Evolutionary conservation across 2,113 vertebrate genomes (phyloP), one percentile per base, ranked within the genome.

Genomic region (Aptenodytes forsteri): DNA sequence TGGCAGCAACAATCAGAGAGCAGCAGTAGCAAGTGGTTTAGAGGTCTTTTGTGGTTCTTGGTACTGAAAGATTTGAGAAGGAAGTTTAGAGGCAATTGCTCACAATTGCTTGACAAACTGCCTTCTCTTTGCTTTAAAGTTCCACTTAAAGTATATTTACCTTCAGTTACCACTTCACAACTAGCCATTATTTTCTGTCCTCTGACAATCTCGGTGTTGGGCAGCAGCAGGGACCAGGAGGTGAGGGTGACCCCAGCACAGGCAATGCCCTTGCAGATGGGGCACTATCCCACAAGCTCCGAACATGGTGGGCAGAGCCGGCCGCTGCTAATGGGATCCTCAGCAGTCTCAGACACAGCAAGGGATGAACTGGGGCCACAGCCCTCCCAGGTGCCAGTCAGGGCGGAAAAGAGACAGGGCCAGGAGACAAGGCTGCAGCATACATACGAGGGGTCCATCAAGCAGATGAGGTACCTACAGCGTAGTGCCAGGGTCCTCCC

Each of bases 301-400:
- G 0, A 21, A 7, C 9, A 3, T 0, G 0, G 61, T 0, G 1
- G 42, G 66, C 58, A 70, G 76, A 81, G 72, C 29, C 0, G 2
- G 40, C 14, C 4, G 1, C 30, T 34, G n/a, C 66, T 36, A 2
- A 1, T 2, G 5, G 83, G 29, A 64, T 67, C 55, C 66, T 56
- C 25, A 16, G 61, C 38, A 13, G 32, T 26, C n/a, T 29, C 40
- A 61, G 67, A 6, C 12, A 4, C 1, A 5, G 15, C 42, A 30
- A 44, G 46, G n/a, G 49, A 32, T 49, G 54, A 61, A 20, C 2
- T 0, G 3, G 32, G 29, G 13, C 50, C 42, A 25, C 21, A 11
- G 9, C 23, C n/a, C 21, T 59, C 16, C 50, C 13, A 20, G 27
- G 38, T 29, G 23, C 49, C 58, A 16, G 19, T 16, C 54, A 4